Evolutionary conservation across 35 echinoderm and acorn worm species (phyloP).

Genomic region (Eucidaris tribuloides): DNA sequence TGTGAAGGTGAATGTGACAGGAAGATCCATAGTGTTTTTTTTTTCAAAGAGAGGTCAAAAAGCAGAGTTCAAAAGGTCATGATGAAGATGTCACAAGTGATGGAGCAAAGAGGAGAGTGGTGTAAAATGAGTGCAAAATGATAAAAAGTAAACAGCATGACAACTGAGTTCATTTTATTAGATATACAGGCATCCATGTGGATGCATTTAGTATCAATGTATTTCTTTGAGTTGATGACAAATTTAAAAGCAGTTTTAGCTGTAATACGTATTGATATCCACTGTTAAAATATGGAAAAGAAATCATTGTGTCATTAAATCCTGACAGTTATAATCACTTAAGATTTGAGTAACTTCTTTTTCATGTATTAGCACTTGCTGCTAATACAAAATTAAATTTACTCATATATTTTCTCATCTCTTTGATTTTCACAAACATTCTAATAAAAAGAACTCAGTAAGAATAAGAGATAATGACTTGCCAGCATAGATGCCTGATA

Average conservation of each 20-base stretch:
- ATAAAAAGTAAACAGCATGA: constrained; percentile 7
- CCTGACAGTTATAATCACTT: neutral
- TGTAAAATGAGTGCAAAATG: constrained; percentile 28
- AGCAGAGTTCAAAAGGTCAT: constrained; percentile 40
- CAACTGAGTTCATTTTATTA: constrained; percentile 1
- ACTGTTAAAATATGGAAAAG: neutral
- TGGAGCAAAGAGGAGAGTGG: neutral
- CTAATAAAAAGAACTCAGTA: too few relatives aligned
- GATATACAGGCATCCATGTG: neutral
- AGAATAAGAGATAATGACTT: too few relatives aligned
- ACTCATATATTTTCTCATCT: too few relatives aligned
- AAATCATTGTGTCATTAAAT: neutral
- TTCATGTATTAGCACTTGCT: too few relatives aligned
- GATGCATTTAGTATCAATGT: neutral
- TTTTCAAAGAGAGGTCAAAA: constrained; percentile 40
- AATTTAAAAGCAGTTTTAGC: neutral
- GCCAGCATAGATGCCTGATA: too few relatives aligned
- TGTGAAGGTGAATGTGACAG: constrained; percentile 47
- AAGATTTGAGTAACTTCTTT: too few relatives aligned
- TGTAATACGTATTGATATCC: neutral
- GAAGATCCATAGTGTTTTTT: constrained; percentile 44
- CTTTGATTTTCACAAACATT: too few relatives aligned
- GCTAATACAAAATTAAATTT: too few relatives aligned
- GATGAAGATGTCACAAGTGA: constrained; percentile 47
- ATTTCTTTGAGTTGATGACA: neutral